Evolutionary conservation across 2,888 invertebrate species (phyloP).

Genomic region (Eristalinus sepulchralis): DNA sequence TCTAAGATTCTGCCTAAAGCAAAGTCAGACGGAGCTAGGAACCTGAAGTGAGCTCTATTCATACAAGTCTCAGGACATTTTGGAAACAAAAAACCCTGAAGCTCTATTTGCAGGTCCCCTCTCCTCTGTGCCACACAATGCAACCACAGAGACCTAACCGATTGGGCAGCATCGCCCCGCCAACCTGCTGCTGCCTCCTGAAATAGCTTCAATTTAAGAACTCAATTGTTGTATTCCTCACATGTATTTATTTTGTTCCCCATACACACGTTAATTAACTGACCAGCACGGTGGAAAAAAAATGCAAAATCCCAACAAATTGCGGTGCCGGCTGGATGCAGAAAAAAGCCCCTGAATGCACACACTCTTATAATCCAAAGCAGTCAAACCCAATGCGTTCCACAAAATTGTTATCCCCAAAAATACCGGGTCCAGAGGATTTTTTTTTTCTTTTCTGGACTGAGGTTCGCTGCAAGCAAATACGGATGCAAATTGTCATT

Average conservation of each 20-base stretch:
- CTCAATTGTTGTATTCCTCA: background rate
- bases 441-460: background rate
- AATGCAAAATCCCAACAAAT: background rate
- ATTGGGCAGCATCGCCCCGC: no score
- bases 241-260: background rate
- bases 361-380: background rate
- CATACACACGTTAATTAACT: constrained; percentile 25
- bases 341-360: background rate
- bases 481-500: constrained; percentile 43
- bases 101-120: no score
- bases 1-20: no score
- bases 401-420: background rate
- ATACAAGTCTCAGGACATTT: no score
- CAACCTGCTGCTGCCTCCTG: background rate
- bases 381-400: background rate
- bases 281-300: background rate
- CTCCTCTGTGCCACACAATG: no score
- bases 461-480: background rate
- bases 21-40: no score
- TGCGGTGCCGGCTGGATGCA: background rate
- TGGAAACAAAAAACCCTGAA: no score
- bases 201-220: background rate
- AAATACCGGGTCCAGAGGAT: background rate
- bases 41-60: no score
- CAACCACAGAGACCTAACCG: no score